Conservation (phyloP, 2,113 vertebrate genomes). For the Daubentonia madagascariensis region DNA sequence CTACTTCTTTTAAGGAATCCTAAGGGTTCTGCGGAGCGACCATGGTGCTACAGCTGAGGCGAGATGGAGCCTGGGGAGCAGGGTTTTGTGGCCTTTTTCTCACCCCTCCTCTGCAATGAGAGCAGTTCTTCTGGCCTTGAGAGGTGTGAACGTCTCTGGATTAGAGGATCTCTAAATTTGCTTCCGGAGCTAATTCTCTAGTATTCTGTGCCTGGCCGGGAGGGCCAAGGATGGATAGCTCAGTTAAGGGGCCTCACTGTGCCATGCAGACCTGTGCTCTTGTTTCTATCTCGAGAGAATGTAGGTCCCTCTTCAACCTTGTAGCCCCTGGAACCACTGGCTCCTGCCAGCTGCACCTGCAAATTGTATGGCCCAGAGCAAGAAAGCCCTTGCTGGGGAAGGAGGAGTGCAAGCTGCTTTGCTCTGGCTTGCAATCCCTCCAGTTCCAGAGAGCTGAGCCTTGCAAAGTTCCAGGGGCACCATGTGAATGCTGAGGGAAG, state of each 20-base stretch:
- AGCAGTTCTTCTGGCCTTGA: neutral
- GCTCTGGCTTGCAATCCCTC: neutral
- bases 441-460: neutral
- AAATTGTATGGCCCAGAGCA: neutral
- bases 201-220: neutral
- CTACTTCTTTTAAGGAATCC: neutral
- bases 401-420: neutral
- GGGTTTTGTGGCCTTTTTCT: neutral
- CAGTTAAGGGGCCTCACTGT: neutral
- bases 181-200: neutral
- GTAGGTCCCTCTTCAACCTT: neutral
- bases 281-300: neutral
- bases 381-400: neutral
- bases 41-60: neutral
- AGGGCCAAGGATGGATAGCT: neutral
- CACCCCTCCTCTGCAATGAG: neutral
- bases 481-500: slow-evolving; percentile 10
- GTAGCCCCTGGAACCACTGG: neutral
- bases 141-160: neutral
- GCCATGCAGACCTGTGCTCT: neutral
- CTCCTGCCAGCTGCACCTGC: neutral
- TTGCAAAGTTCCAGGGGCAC: slow-evolving; percentile 54
- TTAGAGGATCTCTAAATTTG: neutral
- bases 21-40: neutral
- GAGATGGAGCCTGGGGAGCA: neutral